Evolutionary conservation across 2,888 invertebrate genomes (phyloP), one percentile per base, ranked within the genome.

Genomic region (Drosophila heteroneura): DNA sequence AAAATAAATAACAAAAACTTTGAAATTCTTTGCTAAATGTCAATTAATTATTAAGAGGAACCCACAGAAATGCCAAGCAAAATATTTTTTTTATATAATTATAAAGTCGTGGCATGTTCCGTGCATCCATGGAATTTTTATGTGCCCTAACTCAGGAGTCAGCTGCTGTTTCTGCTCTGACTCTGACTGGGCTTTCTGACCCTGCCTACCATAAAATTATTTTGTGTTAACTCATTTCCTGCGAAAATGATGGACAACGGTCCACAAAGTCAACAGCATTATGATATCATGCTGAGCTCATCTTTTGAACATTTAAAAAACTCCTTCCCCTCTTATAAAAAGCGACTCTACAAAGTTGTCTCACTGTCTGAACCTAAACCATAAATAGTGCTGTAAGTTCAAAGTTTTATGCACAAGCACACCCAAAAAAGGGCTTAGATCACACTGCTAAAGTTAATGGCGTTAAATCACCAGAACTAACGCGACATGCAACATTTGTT

Each of bases 1-100:
- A 32, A n/a, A 30, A 63, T 53, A 37, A 5, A 28, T 52, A n/a
- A 51, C 10, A 57, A 57, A 26, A 12, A 59, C 47, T 75, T 75
- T 76, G 61, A 81, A 79, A 81, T 83, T 84, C 89, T 89, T 89
- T 79, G 65, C 75, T 76, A 89, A 87, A 88, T 89, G 85, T 87
- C 91, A 87, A 87, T 87, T 90, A 89, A 79, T 86, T 90, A 86
- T 87, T 76, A 83, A 76, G 65, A 89, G 82, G 64, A 76, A 76
- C 76, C 79, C 6, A 30, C 41, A 54, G 35, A 22, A 44, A 65
- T 39, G 54, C 10, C 26, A 59, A 37, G 44, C 22, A 30, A 51
- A 67, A 69, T 14, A 28, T 47, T 33, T 73, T 76, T 79, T 67
- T 74, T 76, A 89, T 89, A 87, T 82, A 88, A 88, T 88, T 88